A percentile compares a stretch with the other conserved stretches of the same genome.
These are phyloP conservation scores for Polia nebulosa DNA, from an alignment of 2,888 invertebrate genomes.

Conservation along the genomic window DNA sequence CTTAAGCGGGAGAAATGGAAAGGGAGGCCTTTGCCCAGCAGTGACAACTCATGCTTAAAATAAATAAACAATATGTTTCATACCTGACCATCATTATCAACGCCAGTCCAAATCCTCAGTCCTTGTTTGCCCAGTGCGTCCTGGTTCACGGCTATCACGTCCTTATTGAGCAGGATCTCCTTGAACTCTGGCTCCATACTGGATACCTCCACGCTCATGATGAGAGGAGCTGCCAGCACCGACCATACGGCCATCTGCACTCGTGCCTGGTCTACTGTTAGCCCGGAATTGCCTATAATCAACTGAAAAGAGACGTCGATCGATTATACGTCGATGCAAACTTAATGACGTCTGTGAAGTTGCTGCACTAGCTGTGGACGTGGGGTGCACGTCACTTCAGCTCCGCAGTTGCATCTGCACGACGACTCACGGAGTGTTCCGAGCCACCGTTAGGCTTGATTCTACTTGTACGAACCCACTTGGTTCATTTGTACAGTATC, in stretches of 20 bases:
- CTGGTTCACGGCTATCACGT: slow-evolving; percentile 92
- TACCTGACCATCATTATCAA: slow-evolving; percentile 16
- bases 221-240: slow-evolving; percentile 92
- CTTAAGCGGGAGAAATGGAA: too few species aligned
- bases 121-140: slow-evolving; percentile 92
- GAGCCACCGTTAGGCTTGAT: too few species aligned
- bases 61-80: background rate
- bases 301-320: slow-evolving; percentile 76
- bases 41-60: too few species aligned
- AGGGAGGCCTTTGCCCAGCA: too few species aligned
- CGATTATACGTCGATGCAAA: background rate
- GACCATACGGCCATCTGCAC: slow-evolving; percentile 94
- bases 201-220: slow-evolving; percentile 93
- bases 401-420: too few species aligned
- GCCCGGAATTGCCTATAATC: slow-evolving; percentile 90
- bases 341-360: background rate
- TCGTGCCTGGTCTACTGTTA: slow-evolving; percentile 91
- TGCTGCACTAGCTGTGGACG: too few species aligned
- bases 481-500: background rate
- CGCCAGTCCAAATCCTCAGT: slow-evolving; percentile 79
- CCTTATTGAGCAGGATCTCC: slow-evolving; percentile 91
- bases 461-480: background rate
- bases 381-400: too few species aligned
- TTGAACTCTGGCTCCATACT: slow-evolving; percentile 84
- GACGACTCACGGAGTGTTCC: too few species aligned